Base-by-base conservation (phyloP, 2,888 invertebrate genomes). In the Dasypogon diadema region DNA sequence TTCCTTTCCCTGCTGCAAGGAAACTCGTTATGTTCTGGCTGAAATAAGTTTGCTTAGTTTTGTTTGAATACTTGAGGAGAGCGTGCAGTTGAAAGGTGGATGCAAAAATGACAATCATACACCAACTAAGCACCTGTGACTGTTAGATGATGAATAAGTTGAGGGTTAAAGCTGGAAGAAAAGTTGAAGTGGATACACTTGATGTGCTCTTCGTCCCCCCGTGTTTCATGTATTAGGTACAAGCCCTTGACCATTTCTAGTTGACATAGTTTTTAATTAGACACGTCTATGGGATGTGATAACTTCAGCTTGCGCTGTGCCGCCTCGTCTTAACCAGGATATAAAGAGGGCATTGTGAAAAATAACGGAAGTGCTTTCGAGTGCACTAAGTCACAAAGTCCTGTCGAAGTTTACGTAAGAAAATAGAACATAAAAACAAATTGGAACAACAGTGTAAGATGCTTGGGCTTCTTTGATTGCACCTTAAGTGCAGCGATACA, bases 191-290 rank as follows among this genome's bases (percentile, higher is more conserved):
- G 65, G 65, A 1, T 14, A 16, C 65, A 22, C 65, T 65, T 70
- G 70, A 51, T 54, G 70, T 30, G 24, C 30, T 70, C 54, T 70
- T 70, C 37, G 51, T 46, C 30, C 34, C 34, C 54, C n/a, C 51
- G 54, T 24, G 12, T 42, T 26, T 26, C 14, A 16, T 70, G 37
- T 65, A 70, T 70, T 70, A 70, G 54, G 30, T 46, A 70, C 54
- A 48, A 70, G 70, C 70, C 70, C 70, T 70, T 70, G 70, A 70
- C 70, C 70, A 70, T 70, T 70, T 70, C 34, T 70, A 51, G 70
- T 54, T 70, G 70, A 70, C 70, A 70, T 22, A 70, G 54, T 54
- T 70, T 68, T 70, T 70, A 70, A 70, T 70, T 70, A 70, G 70
- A 54, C 70, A 70, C 70, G 70, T 54, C 70, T 51, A 70, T 34